A percentile compares a stretch with the other conserved stretches of the same genome.
Conservation (phyloP, 2,797 vertebrate genomes). For the Micrastur ruficollis region DNA sequence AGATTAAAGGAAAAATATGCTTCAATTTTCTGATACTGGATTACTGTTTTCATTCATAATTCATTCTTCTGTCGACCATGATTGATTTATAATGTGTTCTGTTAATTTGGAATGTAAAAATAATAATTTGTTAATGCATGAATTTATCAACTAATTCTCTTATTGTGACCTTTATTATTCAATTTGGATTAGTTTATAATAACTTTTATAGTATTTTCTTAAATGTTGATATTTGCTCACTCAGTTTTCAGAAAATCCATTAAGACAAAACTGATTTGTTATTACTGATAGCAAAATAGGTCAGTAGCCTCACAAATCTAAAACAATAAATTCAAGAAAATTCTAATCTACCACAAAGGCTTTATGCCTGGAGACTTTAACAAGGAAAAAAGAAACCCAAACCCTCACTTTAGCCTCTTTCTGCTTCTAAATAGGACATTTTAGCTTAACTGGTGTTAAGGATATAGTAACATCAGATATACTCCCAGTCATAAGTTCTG, state of each 20-base stretch:
- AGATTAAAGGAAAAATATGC: background rate
- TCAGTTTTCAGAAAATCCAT: background rate
- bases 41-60: background rate
- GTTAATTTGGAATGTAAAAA: background rate
- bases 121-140: background rate
- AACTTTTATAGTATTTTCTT: background rate
- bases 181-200: background rate
- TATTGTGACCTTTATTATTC: background rate
- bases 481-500: background rate
- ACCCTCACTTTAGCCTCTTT: background rate
- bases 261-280: background rate
- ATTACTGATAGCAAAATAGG: background rate
- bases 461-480: background rate
- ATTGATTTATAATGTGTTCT: background rate
- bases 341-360: background rate
- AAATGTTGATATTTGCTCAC: background rate
- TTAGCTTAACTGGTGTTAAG: background rate
- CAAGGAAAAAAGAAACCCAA: background rate
- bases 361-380: background rate
- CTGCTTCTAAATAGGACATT: background rate
- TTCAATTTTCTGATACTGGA: background rate
- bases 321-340: background rate
- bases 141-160: background rate
- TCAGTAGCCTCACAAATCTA: background rate
- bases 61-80: background rate